Conservation (phyloP, 2,113 vertebrate species). For the Catharus minimus region DNA sequence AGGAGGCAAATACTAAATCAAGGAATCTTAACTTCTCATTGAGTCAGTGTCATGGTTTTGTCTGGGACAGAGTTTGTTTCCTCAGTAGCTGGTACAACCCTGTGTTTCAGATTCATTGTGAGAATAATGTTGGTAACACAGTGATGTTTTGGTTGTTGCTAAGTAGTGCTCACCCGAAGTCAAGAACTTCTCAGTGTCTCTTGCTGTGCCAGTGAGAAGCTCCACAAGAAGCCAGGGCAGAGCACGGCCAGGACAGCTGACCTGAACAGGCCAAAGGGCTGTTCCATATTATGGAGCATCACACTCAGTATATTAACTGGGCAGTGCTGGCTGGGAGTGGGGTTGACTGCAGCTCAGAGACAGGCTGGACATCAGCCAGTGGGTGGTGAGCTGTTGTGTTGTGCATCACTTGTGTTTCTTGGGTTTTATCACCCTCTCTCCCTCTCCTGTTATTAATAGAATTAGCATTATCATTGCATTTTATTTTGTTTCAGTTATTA, state of each 20-base stretch:
- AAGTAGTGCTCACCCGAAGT: background rate
- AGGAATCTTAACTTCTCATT: background rate
- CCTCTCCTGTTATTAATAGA: background rate
- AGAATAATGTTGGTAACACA: background rate
- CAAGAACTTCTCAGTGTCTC: background rate
- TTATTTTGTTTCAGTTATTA: background rate
- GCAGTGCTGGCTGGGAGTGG: background rate
- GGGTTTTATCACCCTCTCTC: background rate
- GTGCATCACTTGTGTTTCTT: background rate
- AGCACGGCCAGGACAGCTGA: background rate
- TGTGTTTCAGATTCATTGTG: background rate
- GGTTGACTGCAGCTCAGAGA: background rate
- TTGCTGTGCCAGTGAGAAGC: background rate
- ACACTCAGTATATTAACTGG: background rate
- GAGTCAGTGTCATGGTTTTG: background rate
- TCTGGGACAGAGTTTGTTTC: background rate
- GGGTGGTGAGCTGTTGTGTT: background rate
- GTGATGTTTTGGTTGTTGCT: background rate
- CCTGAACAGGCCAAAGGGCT: background rate
- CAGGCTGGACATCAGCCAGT: background rate
- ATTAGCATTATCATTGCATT: background rate
- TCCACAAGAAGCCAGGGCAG: background rate
- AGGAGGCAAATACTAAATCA: background rate
- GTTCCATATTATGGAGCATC: background rate
- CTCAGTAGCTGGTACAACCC: background rate